Evolutionary conservation across 92 coral and sea anemone species (phyloP).

Genomic region (Plumapathes pennacea): DNA sequence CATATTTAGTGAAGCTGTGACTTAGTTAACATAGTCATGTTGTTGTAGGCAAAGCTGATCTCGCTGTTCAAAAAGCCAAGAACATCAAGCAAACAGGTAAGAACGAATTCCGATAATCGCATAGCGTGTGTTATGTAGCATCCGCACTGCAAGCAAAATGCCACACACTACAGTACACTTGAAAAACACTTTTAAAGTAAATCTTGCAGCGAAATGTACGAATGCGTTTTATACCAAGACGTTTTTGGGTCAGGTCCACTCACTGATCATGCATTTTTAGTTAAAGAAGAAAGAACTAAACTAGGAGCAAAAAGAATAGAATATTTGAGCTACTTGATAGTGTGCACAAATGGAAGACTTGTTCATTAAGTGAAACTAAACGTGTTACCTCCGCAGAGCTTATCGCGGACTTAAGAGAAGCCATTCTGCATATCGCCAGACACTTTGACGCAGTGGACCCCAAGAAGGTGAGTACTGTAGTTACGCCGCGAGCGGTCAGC

Average conservation of each 20-base stretch:
- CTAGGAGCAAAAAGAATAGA: too few species aligned
- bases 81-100: constrained; percentile 94
- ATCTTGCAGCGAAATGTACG: too few species aligned
- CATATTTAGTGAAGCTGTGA: not conserved
- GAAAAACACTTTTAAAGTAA: too few species aligned
- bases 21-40: not conserved
- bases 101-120: not conserved
- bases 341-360: too few species aligned
- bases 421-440: constrained; percentile 88
- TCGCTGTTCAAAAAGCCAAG: constrained; percentile 85
- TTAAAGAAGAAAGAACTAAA: too few species aligned
- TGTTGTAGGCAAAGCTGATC: constrained; percentile 65
- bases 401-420: constrained; percentile 94
- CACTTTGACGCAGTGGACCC: constrained; percentile 96
- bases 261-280: too few species aligned
- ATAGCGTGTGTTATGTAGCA: not conserved
- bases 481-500: too few species aligned
- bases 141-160: too few species aligned
- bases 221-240: too few species aligned
- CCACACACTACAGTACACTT: too few species aligned
- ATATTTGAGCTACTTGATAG: too few species aligned
- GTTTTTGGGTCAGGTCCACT: too few species aligned
- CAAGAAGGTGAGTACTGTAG: constrained; percentile 85
- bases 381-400: constrained; percentile 59
- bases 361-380: not conserved